These are phyloP conservation scores for Craniophora ligustri DNA, from an alignment of 2,888 invertebrate species.

Conservation along the genomic window DNA sequence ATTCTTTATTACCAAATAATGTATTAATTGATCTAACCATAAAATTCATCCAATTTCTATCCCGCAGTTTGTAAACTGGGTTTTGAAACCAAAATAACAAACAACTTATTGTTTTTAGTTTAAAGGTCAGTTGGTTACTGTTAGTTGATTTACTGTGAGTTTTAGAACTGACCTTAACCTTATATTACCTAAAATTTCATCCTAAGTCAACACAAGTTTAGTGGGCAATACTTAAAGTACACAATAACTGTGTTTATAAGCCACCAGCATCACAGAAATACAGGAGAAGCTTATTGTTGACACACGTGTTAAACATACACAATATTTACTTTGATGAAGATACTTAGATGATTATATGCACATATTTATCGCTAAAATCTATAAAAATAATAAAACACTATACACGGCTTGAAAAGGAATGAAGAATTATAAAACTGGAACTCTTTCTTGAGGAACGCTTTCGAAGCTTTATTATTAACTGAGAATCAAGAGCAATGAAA, in stretches of 20 bases:
- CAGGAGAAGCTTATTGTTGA: background rate
- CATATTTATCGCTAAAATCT: no score
- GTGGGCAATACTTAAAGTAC: background rate
- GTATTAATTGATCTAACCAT: no score
- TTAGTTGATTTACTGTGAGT: constrained; percentile 3
- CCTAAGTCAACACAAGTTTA: constrained; percentile 16
- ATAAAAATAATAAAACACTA: no score
- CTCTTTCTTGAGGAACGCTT: no score
- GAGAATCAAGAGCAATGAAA: no score
- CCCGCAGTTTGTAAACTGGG: background rate
- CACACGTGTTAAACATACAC: background rate
- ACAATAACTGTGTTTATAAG: background rate
- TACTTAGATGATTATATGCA: no score
- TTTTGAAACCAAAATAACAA: background rate
- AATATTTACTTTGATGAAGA: no score
- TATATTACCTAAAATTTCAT: background rate
- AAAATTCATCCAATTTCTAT: background rate
- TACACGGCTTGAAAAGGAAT: no score
- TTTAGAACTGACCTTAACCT: background rate
- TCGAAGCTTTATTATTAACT: no score
- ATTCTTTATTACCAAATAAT: background rate
- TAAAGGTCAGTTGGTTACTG: constrained; percentile 16
- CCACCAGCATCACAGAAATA: background rate
- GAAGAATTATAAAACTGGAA: no score
- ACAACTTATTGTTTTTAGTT: background rate